A percentile compares a stretch with the other conserved stretches of the same genome.
phyloP scores from a whole-genome alignment of 1,140 invertebrate genomes.

The Achatina immaculata region DNA sequence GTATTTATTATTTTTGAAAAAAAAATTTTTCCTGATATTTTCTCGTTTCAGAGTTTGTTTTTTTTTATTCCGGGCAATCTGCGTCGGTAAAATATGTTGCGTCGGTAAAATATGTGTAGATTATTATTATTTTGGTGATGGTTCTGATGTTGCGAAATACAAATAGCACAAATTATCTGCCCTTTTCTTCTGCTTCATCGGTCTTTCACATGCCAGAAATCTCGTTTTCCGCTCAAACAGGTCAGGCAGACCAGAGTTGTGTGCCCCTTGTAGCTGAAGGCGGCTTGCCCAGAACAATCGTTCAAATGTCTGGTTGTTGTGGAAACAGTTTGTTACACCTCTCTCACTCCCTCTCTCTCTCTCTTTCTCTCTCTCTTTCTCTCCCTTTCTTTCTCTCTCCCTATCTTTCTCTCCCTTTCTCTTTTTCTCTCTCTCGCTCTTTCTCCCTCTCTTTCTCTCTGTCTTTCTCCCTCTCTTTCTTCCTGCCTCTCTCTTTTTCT shows the following conservation, averaged over 20 bases:
- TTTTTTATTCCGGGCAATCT: neutral
- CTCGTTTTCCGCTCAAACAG: too few relatives aligned
- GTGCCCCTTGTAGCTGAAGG: too few relatives aligned
- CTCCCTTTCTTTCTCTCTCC: neutral
- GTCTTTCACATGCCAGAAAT: too few relatives aligned
- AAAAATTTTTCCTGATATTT: too few relatives aligned
- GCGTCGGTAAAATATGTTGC: neutral
- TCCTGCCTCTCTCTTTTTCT: conserved; percentile 1
- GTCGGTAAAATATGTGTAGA: too few relatives aligned
- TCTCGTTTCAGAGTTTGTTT: neutral
- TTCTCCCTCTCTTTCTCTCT: neutral
- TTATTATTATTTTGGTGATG: too few relatives aligned
- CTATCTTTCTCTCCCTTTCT: neutral
- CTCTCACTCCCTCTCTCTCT: neutral
- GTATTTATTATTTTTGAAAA: neutral
- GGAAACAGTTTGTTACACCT: neutral
- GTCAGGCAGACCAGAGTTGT: too few relatives aligned
- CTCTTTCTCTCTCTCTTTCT: neutral
- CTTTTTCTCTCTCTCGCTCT: neutral
- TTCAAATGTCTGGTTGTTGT: too few relatives aligned
- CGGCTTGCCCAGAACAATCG: too few relatives aligned
- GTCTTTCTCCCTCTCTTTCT: neutral
- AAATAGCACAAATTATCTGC: neutral
- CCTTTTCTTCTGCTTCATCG: too few relatives aligned
- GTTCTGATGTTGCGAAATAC: too few relatives aligned